phyloP scores from a whole-genome alignment of 2,888 invertebrate genomes.

The Caenorhabditis virilis region DNA sequence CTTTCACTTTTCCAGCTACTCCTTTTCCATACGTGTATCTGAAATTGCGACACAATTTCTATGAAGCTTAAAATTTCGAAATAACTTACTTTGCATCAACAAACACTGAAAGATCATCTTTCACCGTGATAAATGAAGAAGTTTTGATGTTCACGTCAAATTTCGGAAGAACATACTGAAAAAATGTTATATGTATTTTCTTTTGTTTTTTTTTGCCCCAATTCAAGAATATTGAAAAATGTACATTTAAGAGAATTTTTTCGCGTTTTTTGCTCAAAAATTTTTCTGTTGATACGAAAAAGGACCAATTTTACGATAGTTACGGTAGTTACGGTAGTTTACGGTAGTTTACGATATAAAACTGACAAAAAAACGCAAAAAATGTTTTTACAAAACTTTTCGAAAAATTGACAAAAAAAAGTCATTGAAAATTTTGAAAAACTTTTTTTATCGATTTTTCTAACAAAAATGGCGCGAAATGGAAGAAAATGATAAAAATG shows the following conservation, averaged over 20 bases:
- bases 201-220: background rate
- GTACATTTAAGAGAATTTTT: background rate
- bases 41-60: background rate
- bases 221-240: background rate
- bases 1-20: conserved; percentile 73
- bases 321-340: too few species aligned
- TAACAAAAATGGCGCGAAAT: too few species aligned
- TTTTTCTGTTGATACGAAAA: background rate
- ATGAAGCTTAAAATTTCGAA: background rate
- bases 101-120: conserved; percentile 80
- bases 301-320: too few species aligned
- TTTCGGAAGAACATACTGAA: conserved; percentile 80
- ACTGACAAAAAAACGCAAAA: too few species aligned
- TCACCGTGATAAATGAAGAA: conserved; percentile 82
- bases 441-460: too few species aligned
- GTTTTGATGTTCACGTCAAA: conserved; percentile 86
- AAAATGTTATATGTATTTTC: background rate
- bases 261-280: background rate
- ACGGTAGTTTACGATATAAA: too few species aligned
- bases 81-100: conserved; percentile 81
- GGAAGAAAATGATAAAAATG: too few species aligned
- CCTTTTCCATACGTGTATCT: conserved; percentile 76
- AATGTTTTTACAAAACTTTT: too few species aligned
- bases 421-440: too few species aligned
- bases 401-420: too few species aligned